These are phyloP conservation scores for Psittacara wagleri DNA, from an alignment of 2,113 vertebrate genomes.

Conservation along the genomic window DNA sequence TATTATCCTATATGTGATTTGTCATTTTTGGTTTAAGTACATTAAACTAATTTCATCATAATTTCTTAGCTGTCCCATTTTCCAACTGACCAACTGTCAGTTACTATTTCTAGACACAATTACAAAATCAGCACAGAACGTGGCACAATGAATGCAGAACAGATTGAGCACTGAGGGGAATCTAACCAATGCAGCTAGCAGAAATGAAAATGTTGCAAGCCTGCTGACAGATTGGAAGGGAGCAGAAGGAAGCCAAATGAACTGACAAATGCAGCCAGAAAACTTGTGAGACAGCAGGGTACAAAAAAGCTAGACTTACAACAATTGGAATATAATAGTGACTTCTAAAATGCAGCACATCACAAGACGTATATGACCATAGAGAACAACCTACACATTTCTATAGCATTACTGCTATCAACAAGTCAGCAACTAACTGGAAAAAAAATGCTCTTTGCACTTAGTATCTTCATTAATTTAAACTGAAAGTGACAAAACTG, in stretches of 20 bases:
- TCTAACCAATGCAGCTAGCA: background rate
- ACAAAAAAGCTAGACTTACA: background rate
- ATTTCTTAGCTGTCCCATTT: conserved; percentile 5
- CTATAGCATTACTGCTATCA: background rate
- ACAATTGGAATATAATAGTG: background rate
- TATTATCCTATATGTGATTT: background rate
- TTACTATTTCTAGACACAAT: conserved; percentile 9
- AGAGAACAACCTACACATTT: background rate
- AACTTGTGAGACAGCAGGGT: conserved; percentile 11
- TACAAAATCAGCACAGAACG: background rate
- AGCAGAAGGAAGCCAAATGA: conserved; percentile 14
- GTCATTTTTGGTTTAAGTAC: background rate
- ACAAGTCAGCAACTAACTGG: background rate
- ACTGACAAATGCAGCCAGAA: background rate
- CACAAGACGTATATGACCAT: background rate
- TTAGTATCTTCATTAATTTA: background rate
- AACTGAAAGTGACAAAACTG: background rate
- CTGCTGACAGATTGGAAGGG: background rate
- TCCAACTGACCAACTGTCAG: conserved; percentile 31
- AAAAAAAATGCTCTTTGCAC: background rate
- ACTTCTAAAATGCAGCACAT: background rate
- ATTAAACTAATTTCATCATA: background rate
- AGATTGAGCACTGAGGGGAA: conserved; percentile 47
- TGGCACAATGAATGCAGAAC: conserved; percentile 1
- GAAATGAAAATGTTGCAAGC: conserved; percentile 6